Evolutionary conservation across 2,888 invertebrate genomes (phyloP).

Genomic region (Crossocerus cetratus): DNA sequence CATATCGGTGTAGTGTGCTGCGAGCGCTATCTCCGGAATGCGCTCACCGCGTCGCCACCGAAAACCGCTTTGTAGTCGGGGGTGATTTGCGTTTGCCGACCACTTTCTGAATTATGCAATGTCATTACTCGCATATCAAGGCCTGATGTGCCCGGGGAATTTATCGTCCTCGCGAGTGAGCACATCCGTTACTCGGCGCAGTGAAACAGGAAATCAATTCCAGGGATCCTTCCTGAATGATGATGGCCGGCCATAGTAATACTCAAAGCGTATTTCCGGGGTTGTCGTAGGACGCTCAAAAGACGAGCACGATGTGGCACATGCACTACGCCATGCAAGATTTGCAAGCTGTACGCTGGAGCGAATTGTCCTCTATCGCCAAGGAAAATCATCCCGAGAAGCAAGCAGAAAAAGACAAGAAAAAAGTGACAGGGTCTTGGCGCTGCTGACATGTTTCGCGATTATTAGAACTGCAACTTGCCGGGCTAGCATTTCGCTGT

Average conservation of each 20-base stretch:
- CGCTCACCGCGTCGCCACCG: no score
- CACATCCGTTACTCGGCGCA: constrained; percentile 18
- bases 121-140: constrained; percentile 5
- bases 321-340: constrained; percentile 16
- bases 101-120: constrained; percentile 11
- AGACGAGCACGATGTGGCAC: constrained; percentile 35
- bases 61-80: not conserved
- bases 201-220: constrained; percentile 43
- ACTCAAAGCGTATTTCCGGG: constrained; percentile 36
- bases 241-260: constrained; percentile 37
- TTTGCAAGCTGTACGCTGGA: no score
- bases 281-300: constrained; percentile 25
- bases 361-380: no score
- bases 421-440: no score
- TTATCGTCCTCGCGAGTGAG: constrained; percentile 16
- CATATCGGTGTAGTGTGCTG: no score
- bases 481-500: no score
- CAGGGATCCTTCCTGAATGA: constrained; percentile 42
- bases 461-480: no score
- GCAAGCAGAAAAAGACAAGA: no score
- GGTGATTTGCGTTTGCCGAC: not conserved
- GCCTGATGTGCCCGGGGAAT: constrained; percentile 14
- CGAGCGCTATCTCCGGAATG: no score
- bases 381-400: no score
- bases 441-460: no score